Percentiles rank a stretch among this genome's conserved stretches.
Conservation (phyloP, 2,797 vertebrate species). For the Erethizon dorsatum region DNA sequence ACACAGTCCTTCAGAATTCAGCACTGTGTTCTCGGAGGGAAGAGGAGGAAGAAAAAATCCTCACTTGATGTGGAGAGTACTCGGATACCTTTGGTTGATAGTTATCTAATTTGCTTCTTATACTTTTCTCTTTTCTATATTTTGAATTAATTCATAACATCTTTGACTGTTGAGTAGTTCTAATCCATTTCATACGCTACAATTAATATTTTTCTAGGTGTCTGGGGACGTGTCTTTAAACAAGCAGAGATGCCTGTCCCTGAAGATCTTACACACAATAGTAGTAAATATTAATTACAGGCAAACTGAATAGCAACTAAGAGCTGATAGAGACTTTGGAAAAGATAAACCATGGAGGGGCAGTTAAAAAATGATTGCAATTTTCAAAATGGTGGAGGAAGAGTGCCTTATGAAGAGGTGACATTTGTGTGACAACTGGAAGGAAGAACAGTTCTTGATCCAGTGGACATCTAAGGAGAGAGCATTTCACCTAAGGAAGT, state of each 20-base stretch:
- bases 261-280: too few species aligned
- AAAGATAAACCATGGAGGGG: background rate
- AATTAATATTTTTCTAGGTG: background rate
- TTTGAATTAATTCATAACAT: background rate
- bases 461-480: rapidly evolving
- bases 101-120: background rate
- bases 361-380: rapidly evolving
- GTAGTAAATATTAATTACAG: too few species aligned
- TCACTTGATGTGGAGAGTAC: too few species aligned
- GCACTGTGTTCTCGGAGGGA: too few species aligned
- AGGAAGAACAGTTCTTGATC: background rate
- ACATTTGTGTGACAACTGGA: background rate
- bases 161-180: background rate
- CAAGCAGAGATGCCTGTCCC: background rate
- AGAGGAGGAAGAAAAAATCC: background rate
- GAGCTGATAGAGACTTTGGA: background rate
- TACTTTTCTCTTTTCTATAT: background rate
- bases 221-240: background rate
- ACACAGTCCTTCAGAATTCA: too few species aligned
- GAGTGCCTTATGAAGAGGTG: background rate
- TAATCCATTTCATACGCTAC: background rate
- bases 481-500: background rate
- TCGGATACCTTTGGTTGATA: too few species aligned
- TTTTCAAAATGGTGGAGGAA: background rate
- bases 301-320: background rate